Evolutionary conservation across 2,888 invertebrate species (phyloP).

Genomic region (Bunonema sp.): DNA sequence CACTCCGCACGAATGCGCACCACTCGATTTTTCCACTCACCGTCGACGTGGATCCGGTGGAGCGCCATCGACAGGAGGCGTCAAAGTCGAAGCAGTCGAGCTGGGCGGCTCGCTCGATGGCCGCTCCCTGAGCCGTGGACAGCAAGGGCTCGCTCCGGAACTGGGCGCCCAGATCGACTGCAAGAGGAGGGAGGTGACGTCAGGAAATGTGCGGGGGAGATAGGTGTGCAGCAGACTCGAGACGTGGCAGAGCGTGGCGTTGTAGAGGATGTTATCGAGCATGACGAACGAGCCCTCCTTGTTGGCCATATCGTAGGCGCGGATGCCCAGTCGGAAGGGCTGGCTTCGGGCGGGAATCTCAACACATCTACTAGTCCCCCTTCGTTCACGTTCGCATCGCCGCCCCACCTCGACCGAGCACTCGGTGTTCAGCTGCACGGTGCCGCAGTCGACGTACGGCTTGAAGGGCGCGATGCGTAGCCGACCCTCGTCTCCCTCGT

Average conservation of each 20-base stretch:
- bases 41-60: slow-evolving; percentile 20
- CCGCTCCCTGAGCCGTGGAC: slow-evolving; percentile 26
- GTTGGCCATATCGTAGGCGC: slow-evolving; percentile 36
- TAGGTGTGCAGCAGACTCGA: slow-evolving; percentile 14
- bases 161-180: slow-evolving; percentile 35
- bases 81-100: slow-evolving; percentile 31
- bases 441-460: slow-evolving; percentile 41
- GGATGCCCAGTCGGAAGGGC: slow-evolving; percentile 27
- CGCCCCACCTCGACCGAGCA: too few relatives aligned
- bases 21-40: slow-evolving; percentile 4
- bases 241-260: slow-evolving; percentile 35
- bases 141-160: slow-evolving; percentile 23
- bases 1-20: neutral
- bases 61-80: slow-evolving; percentile 32
- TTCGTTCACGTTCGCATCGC: too few relatives aligned
- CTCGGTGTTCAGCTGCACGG: slow-evolving; percentile 22
- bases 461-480: too few relatives aligned
- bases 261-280: slow-evolving; percentile 39
- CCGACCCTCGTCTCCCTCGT: slow-evolving; percentile 14
- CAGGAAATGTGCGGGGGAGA: neutral
- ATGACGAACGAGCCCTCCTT: slow-evolving; percentile 39
- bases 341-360: slow-evolving; percentile 28
- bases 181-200: slow-evolving; percentile 5
- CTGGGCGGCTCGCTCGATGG: slow-evolving; percentile 16
- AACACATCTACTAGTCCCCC: too few relatives aligned